A percentile compares a stretch with the other conserved stretches of the same genome.
Evolutionary conservation across 2,797 vertebrate genomes (phyloP).

Genomic region (Dendrocincla fuliginosa): DNA sequence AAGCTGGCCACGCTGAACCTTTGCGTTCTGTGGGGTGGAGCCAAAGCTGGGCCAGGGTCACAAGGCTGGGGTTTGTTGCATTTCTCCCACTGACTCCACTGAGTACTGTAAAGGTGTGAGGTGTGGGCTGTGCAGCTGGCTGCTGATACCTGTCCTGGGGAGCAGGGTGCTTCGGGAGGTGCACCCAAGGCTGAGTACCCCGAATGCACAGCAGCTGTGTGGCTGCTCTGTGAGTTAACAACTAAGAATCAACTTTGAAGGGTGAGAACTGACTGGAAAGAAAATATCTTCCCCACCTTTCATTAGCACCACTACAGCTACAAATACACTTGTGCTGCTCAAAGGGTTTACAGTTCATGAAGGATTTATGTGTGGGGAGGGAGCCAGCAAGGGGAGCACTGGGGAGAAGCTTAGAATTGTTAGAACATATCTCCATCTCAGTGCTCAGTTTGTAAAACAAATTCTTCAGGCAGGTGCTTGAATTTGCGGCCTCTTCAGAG

Average conservation of each 20-base stretch:
- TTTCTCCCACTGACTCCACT: rapidly evolving
- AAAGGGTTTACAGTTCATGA: background rate
- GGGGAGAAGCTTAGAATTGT: constrained; percentile 66
- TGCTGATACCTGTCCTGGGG: background rate
- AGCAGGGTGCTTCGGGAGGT: background rate
- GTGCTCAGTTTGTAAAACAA: constrained; percentile 64
- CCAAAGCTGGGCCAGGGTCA: background rate
- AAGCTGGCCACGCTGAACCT: rapidly evolving
- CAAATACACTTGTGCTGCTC: background rate
- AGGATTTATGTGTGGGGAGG: constrained; percentile 8
- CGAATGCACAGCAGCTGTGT: rapidly evolving
- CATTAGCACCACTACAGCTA: background rate
- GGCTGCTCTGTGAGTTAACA: background rate
- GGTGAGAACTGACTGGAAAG: background rate
- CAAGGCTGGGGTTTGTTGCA: background rate
- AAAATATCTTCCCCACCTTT: background rate
- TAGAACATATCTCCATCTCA: constrained; percentile 54
- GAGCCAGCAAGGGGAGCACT: background rate
- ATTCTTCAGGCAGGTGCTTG: constrained; percentile 78
- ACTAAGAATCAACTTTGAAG: background rate
- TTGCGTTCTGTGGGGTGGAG: rapidly evolving
- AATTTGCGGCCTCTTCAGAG: constrained; percentile 77
- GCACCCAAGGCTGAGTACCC: rapidly evolving
- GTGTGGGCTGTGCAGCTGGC: rapidly evolving
- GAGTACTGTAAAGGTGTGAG: rapidly evolving